Evolutionary conservation across 2,113 vertebrate genomes (phyloP), one percentile per base, ranked within the genome.

Genomic region (Cebidichthys violaceus): DNA sequence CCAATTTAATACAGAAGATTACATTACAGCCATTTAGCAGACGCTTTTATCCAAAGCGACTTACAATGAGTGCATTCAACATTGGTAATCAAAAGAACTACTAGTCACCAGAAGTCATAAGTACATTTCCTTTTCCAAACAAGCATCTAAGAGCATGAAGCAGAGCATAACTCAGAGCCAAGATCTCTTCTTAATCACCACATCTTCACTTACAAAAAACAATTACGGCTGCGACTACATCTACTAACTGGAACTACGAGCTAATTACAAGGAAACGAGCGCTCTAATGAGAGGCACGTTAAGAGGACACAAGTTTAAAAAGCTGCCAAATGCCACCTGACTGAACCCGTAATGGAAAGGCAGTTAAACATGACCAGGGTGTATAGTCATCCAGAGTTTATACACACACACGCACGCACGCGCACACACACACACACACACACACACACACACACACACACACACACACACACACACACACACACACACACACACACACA

Each of bases 271-370:
- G 37, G 20, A 66, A 54, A 13, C 39, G 65, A 52, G 18, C 17
- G 13, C 24, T 77, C 9, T 57, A 45, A 66, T 62, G 61, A 84
- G 15, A 18, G 22, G 35, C 9, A 79, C 67, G 67, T 79, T 61
- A 50, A 79, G 66, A n/a, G 2, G 50, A 69, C 29, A 11, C 3
- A 2, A 31, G 39, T 68, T 86, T 50, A 45, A 81, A 81, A 71
- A 33, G 60, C 52, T 66, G 29, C 14, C 41, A 47, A 66, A 73
- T 81, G 37, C 20, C 75, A 70, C 75, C 78, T 61, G 78, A 70
- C 43, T 22, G 41, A 70, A 47, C 31, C 22, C 45, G 77, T 24
- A 52, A 65, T 9, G 22, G 22, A 45, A 71, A 69, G 50, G 62
- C 31, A 73, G 55, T 72, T 69, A 41, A 77, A 81, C 39, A 54